Base-by-base conservation (phyloP, 2,888 invertebrate genomes). In the Anagyrus pseudococci region DNA sequence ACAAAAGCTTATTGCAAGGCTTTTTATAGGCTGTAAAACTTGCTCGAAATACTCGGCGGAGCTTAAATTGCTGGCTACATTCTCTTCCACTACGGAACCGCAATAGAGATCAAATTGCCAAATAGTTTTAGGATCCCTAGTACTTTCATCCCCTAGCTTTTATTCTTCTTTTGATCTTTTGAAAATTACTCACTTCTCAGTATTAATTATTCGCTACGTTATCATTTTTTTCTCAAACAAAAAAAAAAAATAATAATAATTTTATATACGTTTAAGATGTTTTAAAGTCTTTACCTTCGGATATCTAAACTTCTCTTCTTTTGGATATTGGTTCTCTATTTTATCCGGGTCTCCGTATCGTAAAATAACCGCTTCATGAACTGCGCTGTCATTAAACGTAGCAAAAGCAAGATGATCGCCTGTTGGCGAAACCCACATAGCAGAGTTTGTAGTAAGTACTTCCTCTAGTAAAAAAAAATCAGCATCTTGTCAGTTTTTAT, bases 351-450 rank as follows among this genome's bases (percentile, higher is more conserved):
- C 82, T 1, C 91, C 92, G 71, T 93, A 93, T 50, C 85, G 79
- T 26, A 85, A 84, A 72, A 88, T 91, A 17, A 83, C 82, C 33
- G 87, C 88, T 1, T 87, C 86, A 67, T 85, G 83, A 0, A 93
- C 92, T 1, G 83, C 69, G 1, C 85, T 86, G 71, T 92, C 92
- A 74, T 91, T 86, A 75, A 91, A 91, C n/a, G 85, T 84, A 1
- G 88, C 89, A 53, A 88, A 90, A 0, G 90, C 90, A 40, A 95
- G 76, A 66, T 86, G 85, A 3, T 82, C 83, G 13, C 90, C 90
- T 69, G 86, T 84, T 0, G 88, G 85, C 0, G 93, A 91, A 83
- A 92, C 90, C 94, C 94, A 94, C 69, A 92, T 73, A 0, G 93
- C 93, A 68, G 86, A 85, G 52, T 87, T 87, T 7, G 86, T 84